These are phyloP conservation scores for Saxidomus purpurata DNA, from an alignment of 1,140 invertebrate species.

Conservation along the genomic window DNA sequence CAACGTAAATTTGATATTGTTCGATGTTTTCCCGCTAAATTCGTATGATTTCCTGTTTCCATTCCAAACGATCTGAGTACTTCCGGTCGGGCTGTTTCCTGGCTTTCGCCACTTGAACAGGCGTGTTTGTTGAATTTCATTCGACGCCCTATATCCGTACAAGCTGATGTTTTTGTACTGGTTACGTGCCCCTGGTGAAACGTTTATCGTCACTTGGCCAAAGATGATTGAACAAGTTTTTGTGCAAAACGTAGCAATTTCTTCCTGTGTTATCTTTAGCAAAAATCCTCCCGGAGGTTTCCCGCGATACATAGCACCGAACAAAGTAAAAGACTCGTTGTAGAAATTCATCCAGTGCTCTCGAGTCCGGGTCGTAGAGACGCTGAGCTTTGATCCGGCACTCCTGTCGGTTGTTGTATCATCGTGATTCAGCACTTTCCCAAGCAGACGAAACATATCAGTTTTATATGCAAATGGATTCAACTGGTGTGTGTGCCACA, in stretches of 20 bases:
- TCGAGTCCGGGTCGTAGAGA: constrained; percentile 64
- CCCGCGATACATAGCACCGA: constrained; percentile 82
- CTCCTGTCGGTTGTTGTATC: constrained; percentile 85
- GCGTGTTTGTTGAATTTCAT: neutral
- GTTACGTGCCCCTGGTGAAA: neutral
- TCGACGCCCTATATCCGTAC: neutral
- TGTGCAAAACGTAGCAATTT: neutral
- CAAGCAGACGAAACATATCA: constrained; percentile 85
- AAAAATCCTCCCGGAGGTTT: constrained; percentile 71
- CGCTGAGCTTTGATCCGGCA: constrained; percentile 81
- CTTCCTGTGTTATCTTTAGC: neutral
- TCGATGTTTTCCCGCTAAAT: neutral
- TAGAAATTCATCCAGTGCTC: constrained; percentile 71
- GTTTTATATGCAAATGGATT: constrained; percentile 82
- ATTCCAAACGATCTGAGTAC: neutral
- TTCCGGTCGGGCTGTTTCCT: neutral
- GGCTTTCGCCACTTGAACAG: neutral
- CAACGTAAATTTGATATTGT: neutral
- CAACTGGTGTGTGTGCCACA: constrained; percentile 87
- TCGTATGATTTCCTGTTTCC: neutral
- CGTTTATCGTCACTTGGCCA: neutral
- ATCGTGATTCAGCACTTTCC: constrained; percentile 85
- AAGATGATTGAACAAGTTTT: neutral
- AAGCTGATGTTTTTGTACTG: neutral
- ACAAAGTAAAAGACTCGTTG: constrained; percentile 72